Base-by-base conservation (phyloP, 2,888 invertebrate species). In the Eudemis profundana region DNA sequence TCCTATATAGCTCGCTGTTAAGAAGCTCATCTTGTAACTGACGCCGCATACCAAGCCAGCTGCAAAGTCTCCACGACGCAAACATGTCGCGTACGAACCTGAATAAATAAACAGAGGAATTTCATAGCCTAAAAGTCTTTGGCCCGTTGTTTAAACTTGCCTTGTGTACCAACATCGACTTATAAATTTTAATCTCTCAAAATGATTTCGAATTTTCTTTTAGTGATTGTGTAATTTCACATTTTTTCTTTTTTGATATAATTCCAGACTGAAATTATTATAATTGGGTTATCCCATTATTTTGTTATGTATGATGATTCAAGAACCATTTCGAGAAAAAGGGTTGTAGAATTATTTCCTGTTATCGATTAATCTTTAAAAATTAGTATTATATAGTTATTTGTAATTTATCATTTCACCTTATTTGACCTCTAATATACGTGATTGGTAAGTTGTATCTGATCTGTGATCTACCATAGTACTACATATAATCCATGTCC, bases 101-200 rank as follows among this genome's bases (percentile, higher is more conserved):
- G 71, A 70, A 71, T 71, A 70, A 71, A 71, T 68, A 70, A 70
- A 61, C 40, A 23, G 47, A 47, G 57, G 40, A 68, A 71, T 66
- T 71, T 69, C 70, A 69, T 71, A 68, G 61, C 62, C 47, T 44
- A 19, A 33, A 53, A 61, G 60, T 50, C 47, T 64, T 54, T 50
- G 51, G 40, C 61, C 50, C 50, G 50, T 65, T 67, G 61, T 67
- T 68, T 66, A 64, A 59, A 36, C 64, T 60, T 49, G 27, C 40
- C 42, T 21, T 29, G 19, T 64, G 50, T 27, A 59, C 50, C 19
- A 64, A 57, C 59, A 49, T n/a, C 3, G 47, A 57, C 40, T 51
- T 59, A 27, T 23, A 44, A 59, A 19, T 60, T 46, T 53, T 57
- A 64, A 65, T 65, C 27, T 59, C 42, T 40, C 38, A 44, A 61